Base-by-base conservation (phyloP, 2,113 vertebrate genomes). In the Urocynchramus pylzowi region DNA sequence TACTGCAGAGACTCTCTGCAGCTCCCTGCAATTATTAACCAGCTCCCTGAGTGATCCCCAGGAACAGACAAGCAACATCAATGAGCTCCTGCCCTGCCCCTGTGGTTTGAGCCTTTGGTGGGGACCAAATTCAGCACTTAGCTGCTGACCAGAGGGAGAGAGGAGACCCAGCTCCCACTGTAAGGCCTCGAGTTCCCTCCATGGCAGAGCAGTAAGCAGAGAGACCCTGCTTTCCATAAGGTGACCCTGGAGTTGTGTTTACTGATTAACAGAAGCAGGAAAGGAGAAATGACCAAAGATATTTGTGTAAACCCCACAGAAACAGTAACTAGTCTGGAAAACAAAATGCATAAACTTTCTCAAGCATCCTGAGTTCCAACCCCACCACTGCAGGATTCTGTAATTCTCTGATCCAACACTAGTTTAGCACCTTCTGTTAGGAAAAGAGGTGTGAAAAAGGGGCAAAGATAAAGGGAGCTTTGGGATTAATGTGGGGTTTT, bases 321-420 rank as follows among this genome's bases (percentile, higher is more conserved):
- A 95, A 97, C 81, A 95, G 56, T 37, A 27, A 37, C 65, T 90
- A 84, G 73, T 93, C 84, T 95, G 77, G 73, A 87, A 78, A 89
- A 44, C 35, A 69, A 65, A 65, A 26, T 31, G 56, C 30, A 33
- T 5, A 54, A 85, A 33, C 57, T 91, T 93, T 96, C 89, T 95
- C 74, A 87, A 87, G 85, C 87, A 95, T 75, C 70, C 70, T 8
- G 30, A 45, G 39, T 53, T 78, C n/a, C 47, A 69, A 11, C 3
- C 28, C 33, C 45, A 45, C 39, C 47, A 24, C 1, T 54, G 56
- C 0, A 44, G 15, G 7, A 28, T 44, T 60, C 31, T 69, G 17
- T 26, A 42, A 61, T 44, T 52, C 56, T 52, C 33, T 60, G 31
- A 69, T 45, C 33, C 56, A 78, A 54, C 28, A 85, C 33, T 44